Conservation (phyloP, 2,888 invertebrate species). For the Drosophila kambysellisi region DNA sequence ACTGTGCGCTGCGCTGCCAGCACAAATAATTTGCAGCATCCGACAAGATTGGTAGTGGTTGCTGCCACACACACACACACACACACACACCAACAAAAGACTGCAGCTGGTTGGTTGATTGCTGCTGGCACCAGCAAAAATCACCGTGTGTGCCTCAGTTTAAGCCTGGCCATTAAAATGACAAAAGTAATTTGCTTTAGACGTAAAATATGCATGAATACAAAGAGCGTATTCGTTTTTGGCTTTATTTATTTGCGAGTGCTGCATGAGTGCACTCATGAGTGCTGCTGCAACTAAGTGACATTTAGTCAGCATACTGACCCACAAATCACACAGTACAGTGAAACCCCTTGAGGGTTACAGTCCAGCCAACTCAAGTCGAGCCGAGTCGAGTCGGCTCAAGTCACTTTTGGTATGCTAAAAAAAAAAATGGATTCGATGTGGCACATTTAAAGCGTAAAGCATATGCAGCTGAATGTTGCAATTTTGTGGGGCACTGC, state of each 20-base stretch:
- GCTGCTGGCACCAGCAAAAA: neutral
- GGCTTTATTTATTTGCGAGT: conserved; percentile 7
- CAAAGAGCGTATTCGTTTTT: conserved; percentile 8
- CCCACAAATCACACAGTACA: conserved; percentile 46
- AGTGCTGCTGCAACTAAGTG: conserved; percentile 30
- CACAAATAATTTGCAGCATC: conserved; percentile 58
- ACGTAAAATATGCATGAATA: conserved; percentile 61
- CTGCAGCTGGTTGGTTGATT: conserved; percentile 4
- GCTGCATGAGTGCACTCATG: neutral
- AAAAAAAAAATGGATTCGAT: conserved; percentile 58
- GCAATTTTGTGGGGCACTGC: conserved; percentile 20
- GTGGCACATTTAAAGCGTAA: conserved; percentile 60
- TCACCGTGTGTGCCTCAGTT: conserved; percentile 29
- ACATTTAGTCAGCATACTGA: conserved; percentile 56
- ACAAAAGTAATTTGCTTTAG: conserved; percentile 74
- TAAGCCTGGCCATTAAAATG: conserved; percentile 67
- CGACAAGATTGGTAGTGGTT: conserved; percentile 46
- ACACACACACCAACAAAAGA: neutral
- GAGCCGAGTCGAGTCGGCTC: conserved; percentile 5
- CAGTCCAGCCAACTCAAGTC: conserved; percentile 1
- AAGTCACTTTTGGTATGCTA: conserved; percentile 32
- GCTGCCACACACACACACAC: conserved; percentile 21
- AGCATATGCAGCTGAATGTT: conserved; percentile 20
- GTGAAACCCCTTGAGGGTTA: conserved; percentile 43
- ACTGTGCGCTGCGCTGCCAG: conserved; percentile 35